phyloP scores from a whole-genome alignment of 2,888 invertebrate species.

The Chirona hameri region DNA sequence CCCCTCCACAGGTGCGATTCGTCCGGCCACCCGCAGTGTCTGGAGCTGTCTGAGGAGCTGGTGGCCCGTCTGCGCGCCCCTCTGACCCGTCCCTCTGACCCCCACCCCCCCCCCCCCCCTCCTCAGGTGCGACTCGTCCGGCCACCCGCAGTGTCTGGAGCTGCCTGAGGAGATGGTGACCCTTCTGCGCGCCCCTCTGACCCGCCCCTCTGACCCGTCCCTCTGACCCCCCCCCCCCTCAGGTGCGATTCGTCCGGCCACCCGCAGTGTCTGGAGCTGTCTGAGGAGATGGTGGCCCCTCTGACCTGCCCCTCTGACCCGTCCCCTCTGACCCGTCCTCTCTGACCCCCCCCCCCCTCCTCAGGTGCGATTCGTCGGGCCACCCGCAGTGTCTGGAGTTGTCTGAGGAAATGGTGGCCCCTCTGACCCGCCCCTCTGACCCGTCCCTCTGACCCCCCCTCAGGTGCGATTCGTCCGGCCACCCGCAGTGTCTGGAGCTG shows the following conservation, averaged over 20 bases:
- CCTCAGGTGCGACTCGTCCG: slow-evolving; percentile 37
- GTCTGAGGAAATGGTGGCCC: slow-evolving; percentile 68
- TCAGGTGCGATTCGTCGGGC: slow-evolving; percentile 43
- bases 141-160: slow-evolving; percentile 80
- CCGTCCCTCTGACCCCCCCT: no score
- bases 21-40: slow-evolving; percentile 71
- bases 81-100: no score
- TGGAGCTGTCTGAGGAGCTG: slow-evolving; percentile 77
- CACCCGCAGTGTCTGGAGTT: slow-evolving; percentile 83
- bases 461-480: slow-evolving; percentile 49
- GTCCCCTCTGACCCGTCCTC: no score
- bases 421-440: no score
- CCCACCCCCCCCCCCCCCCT: no score
- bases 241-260: slow-evolving; percentile 53
- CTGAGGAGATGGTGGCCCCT: slow-evolving; percentile 74
- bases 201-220: no score
- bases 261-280: slow-evolving; percentile 77
- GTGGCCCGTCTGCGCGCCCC: slow-evolving; percentile 68
- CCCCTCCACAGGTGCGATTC: slow-evolving; percentile 22
- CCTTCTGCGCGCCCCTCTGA: slow-evolving; percentile 56
- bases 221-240: not conserved
- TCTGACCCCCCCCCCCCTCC: no score
- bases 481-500: slow-evolving; percentile 80
- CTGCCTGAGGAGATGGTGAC: slow-evolving; percentile 76
- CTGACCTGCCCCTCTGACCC: slow-evolving; percentile 65